Evolutionary conservation across 2,888 invertebrate species (phyloP).

Genomic region (Pseudanteris insignis): DNA sequence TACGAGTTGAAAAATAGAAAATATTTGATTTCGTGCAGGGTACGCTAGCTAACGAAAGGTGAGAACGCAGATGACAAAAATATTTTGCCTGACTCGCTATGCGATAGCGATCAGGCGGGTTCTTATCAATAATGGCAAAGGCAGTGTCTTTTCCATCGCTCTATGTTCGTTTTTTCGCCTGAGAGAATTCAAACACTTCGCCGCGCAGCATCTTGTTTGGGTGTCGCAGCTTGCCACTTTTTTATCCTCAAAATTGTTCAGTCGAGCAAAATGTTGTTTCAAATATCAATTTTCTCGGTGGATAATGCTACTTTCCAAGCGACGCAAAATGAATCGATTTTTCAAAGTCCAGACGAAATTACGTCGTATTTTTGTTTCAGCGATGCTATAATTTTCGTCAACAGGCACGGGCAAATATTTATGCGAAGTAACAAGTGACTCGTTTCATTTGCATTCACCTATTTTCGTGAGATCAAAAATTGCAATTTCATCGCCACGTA

Average conservation of each 20-base stretch:
- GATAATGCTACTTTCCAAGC: neutral
- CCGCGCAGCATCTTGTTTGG: slow-evolving; percentile 8
- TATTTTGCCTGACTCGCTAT: slow-evolving; percentile 53
- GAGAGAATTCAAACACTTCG: slow-evolving; percentile 9
- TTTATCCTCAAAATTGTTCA: slow-evolving; percentile 10
- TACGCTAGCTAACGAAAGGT: no score
- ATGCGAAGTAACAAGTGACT: slow-evolving; percentile 30
- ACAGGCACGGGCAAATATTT: slow-evolving; percentile 21
- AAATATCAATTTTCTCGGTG: slow-evolving; percentile 10
- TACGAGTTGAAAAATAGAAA: no score
- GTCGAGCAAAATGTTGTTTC: slow-evolving; percentile 1
- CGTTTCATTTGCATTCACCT: slow-evolving; percentile 20
- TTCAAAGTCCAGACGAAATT: slow-evolving; percentile 14
- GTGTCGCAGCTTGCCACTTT: slow-evolving; percentile 4
- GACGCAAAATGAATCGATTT: slow-evolving; percentile 8
- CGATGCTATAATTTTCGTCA: slow-evolving; percentile 9
- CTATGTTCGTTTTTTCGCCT: slow-evolving; percentile 5
- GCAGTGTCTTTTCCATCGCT: slow-evolving; percentile 13
- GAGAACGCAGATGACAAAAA: no score
- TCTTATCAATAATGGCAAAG: slow-evolving; percentile 22
- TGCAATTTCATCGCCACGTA: no score
- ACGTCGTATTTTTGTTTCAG: slow-evolving; percentile 10
- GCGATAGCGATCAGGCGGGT: slow-evolving; percentile 49
- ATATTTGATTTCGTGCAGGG: no score
- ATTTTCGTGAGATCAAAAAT: no score